These are phyloP conservation scores for Craniophora ligustri DNA, from an alignment of 2,888 invertebrate genomes.

Conservation along the genomic window DNA sequence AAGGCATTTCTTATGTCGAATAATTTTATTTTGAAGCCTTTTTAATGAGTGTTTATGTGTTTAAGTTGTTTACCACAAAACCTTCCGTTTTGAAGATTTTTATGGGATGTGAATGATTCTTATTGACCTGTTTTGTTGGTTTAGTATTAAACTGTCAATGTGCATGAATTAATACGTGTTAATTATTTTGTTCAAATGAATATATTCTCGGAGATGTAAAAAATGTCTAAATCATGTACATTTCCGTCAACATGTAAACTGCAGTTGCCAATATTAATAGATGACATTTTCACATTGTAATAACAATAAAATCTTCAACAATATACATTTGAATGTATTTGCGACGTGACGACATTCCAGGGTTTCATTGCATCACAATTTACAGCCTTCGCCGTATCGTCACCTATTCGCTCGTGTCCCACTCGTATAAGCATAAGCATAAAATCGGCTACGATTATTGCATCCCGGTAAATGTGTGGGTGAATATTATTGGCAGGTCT, in stretches of 20 bases:
- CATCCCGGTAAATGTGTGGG: constrained; percentile 80
- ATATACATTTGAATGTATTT: constrained; percentile 63
- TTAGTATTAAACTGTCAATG: no score
- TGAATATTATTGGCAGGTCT: constrained; percentile 85
- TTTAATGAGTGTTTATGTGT: constrained; percentile 26
- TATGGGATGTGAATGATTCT: constrained; percentile 5
- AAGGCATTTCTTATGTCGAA: constrained; percentile 46
- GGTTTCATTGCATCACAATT: constrained; percentile 68
- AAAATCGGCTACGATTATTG: constrained; percentile 80
- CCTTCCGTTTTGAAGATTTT: constrained; percentile 10
- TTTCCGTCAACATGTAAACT: background rate
- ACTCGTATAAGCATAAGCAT: constrained; percentile 76
- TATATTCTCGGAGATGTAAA: no score
- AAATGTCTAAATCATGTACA: background rate
- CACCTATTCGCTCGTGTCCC: constrained; percentile 66
- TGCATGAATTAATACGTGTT: no score
- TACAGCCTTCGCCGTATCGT: constrained; percentile 68
- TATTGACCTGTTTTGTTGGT: constrained; percentile 18
- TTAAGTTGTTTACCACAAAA: constrained; percentile 20
- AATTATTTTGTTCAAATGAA: no score
- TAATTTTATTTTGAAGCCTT: constrained; percentile 38
- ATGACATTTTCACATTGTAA: constrained; percentile 53
- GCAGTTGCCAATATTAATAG: constrained; percentile 47
- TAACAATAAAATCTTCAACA: constrained; percentile 54
- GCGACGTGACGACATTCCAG: constrained; percentile 68